Conservation (phyloP, 2,888 invertebrate species). For the Callyntrura guangdongensis region DNA sequence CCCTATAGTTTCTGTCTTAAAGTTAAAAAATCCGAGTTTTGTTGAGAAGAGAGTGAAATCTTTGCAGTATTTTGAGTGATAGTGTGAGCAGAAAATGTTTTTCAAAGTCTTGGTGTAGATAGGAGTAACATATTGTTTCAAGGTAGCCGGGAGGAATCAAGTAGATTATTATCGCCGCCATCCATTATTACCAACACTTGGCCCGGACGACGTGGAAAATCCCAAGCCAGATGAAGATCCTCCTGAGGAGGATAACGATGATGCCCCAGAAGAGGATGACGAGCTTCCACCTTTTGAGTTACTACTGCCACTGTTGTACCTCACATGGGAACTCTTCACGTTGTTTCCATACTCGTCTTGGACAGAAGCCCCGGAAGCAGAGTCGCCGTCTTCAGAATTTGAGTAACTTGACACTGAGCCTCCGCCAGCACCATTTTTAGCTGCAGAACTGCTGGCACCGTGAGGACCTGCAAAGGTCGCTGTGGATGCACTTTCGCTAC, state of each 20-base stretch:
- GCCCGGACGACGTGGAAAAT: constrained; percentile 48
- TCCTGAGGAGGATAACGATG: constrained; percentile 33
- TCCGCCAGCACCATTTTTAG: constrained; percentile 34
- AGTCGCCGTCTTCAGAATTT: constrained; percentile 40
- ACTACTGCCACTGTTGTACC: constrained; percentile 27
- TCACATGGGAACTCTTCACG: constrained; percentile 40
- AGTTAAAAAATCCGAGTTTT: not conserved
- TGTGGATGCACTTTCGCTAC: not conserved
- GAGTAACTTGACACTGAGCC: constrained; percentile 70
- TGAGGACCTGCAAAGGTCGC: constrained; percentile 59
- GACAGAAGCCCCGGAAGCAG: constrained; percentile 40
- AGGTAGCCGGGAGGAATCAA: not conserved
- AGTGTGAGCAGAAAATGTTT: not conserved
- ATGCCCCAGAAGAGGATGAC: constrained; percentile 24
- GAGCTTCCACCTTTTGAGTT: not conserved
- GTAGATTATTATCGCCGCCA: constrained; percentile 54
- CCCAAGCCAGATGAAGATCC: constrained; percentile 47
- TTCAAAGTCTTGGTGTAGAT: not conserved
- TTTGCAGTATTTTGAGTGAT: too few species aligned
- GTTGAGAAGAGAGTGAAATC: not conserved
- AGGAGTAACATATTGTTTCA: not conserved
- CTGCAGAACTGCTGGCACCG: constrained; percentile 61
- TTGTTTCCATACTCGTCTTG: constrained; percentile 56
- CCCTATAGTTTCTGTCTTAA: not conserved
- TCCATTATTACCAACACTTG: constrained; percentile 29